phyloP scores from a whole-genome alignment of 2,797 vertebrate species.

The Acanthurus lineatus region DNA sequence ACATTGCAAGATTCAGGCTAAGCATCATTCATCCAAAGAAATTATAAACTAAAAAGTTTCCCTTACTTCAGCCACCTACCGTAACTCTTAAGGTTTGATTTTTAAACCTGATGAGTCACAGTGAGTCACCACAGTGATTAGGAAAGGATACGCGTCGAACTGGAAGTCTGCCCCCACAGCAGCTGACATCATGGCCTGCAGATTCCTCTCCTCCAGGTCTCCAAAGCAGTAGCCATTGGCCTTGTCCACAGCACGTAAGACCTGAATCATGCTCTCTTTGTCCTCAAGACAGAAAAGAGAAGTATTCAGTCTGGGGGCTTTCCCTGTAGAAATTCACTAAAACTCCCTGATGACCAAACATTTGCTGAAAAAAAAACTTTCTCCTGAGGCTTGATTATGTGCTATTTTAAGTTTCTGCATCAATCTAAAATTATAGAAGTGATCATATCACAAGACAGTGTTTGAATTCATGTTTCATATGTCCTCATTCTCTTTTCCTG shows the following conservation, averaged over 20 bases:
- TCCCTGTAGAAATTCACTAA: slow-evolving; percentile 9
- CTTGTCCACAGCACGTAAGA: slow-evolving; percentile 94
- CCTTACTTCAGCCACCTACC: slow-evolving; percentile 6
- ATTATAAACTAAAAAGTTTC: background rate
- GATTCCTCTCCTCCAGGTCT: slow-evolving; percentile 90
- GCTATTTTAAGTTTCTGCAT: background rate
- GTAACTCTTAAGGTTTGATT: slow-evolving; percentile 41
- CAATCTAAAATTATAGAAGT: background rate
- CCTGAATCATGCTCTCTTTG: slow-evolving; percentile 92
- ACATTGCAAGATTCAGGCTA: background rate
- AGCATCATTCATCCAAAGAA: background rate
- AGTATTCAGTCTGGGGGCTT: slow-evolving; percentile 31
- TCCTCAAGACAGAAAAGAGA: slow-evolving; percentile 84
- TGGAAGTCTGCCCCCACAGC: slow-evolving; percentile 96
- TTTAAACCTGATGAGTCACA: slow-evolving; percentile 68
- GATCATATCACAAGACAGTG: background rate
- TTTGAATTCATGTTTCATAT: background rate
- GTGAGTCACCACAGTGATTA: slow-evolving; percentile 63
- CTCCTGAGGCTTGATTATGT: slow-evolving; percentile 1
- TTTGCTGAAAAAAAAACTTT: background rate
- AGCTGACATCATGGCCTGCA: slow-evolving; percentile 95
- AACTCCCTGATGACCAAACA: slow-evolving; percentile 18
- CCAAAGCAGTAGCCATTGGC: slow-evolving; percentile 97
- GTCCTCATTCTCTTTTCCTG: background rate
- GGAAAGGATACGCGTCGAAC: slow-evolving; percentile 95